These are phyloP conservation scores for Tribolium freemani DNA, from an alignment of 2,888 invertebrate genomes.

Conservation along the genomic window DNA sequence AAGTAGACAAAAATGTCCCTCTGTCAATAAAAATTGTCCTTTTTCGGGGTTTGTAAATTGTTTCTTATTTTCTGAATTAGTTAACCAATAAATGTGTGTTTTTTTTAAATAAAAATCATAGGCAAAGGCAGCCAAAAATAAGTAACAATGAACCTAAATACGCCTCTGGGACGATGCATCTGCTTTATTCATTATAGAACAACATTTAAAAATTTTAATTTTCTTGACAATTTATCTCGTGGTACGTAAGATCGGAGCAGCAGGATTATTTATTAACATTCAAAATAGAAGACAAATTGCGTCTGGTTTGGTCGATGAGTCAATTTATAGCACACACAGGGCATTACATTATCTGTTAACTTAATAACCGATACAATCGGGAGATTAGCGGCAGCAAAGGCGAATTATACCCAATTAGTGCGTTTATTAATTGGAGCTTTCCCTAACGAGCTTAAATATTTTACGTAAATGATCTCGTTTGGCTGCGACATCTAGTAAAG, in stretches of 20 bases:
- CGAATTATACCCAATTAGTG: conserved; percentile 36
- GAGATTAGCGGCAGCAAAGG: conserved; percentile 22
- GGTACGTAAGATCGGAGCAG: neutral
- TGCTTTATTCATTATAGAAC: no score
- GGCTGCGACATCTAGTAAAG: conserved; percentile 20
- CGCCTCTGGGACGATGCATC: no score
- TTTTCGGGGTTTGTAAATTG: no score
- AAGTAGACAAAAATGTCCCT: no score
- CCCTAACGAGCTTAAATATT: conserved; percentile 16
- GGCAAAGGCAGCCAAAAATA: no score
- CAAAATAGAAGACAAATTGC: conserved; percentile 19
- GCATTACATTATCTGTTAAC: neutral
- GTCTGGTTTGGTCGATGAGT: neutral
- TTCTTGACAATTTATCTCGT: neutral
- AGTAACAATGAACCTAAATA: no score
- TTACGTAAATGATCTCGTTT: conserved; percentile 3
- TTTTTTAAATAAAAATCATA: no score
- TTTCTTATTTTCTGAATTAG: no score
- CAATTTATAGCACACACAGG: conserved; percentile 2
- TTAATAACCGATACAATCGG: conserved; percentile 21
- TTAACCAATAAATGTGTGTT: no score
- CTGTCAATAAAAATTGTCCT: no score
- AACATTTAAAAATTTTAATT: no score
- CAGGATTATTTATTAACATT: conserved; percentile 5
- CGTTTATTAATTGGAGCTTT: conserved; percentile 28